Base-by-base conservation (phyloP, 2,797 vertebrate genomes). In the Smutsia gigantea region DNA sequence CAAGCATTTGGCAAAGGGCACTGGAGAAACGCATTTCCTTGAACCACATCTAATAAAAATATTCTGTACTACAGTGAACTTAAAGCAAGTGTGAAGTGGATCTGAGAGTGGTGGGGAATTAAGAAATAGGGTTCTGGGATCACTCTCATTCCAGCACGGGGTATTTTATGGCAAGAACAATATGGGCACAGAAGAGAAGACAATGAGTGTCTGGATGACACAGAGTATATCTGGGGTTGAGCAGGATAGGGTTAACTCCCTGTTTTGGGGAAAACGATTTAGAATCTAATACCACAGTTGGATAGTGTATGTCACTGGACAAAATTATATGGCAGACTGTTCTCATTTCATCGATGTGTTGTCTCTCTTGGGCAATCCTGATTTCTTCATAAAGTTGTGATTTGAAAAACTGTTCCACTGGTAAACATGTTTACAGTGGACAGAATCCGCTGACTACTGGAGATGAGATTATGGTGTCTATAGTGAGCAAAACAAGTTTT, bases 1-100 rank as follows among this genome's bases (percentile, higher is more conserved):
- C 82, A 95, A 86, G 88, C 81, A 86, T 81, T 79, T 97, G 88
- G 96, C 81, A 87, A 53, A 92, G 31, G 29, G 42, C 19, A 0
- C 88, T 25, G 10, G 55, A 92, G 49, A 97, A 94, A 71, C 18
- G 74, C 81, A 64, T 78, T 92, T 96, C 90, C 84, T 90, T 95
- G 75, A 96, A 79, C 63, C 66, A 42, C 88, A 71, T 81, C 79
- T 90, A 89, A 95, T 88, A 82, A 79, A 97, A 96, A 69, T 78
- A 42, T 64, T 89, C 55, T 66, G 57, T 75, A 69, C 77, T 51
- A 85, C 13, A 92, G 51, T 31, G 81, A 93, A 75, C 61, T 77
- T 69, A 34, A 74, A 72, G 59, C 71, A 39, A 88, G 17, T 63
- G 29, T 72, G 49, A 75, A 64, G 74, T 23, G 46, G 69, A 75